Evolutionary conservation across 2,113 vertebrate species (phyloP), one percentile per base, ranked within the genome.

Genomic region (Panurus biarmicus): DNA sequence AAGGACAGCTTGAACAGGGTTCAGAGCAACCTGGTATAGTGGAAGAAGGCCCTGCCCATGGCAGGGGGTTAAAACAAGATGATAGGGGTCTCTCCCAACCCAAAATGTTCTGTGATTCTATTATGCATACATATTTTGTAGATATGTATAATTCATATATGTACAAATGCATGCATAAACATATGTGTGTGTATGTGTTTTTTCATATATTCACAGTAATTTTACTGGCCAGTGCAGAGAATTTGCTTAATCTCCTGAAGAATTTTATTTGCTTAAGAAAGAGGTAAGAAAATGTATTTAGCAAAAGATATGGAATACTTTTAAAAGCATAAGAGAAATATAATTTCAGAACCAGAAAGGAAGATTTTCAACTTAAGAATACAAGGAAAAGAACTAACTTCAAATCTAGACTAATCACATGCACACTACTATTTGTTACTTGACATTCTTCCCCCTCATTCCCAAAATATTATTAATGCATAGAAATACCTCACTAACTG

Each of bases 381-480:
- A 45, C 12, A 61, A 82, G 14, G 5, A 90, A 85, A 67, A 87
- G 67, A 94, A 91, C 75, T 57, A 69, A 75, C 69, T 95, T 92
- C 81, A 94, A 94, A 94, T 61, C 53, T 64, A 45, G 15, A 70
- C 73, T 87, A 73, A 86, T 84, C 6, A 64, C 74, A 48, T 23
- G 33, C 72, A 50, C 36, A 40, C 35, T 71, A 66, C 80, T 91
- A 78, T 92, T 97, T 96, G 80, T 93, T 95, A 90, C 12, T 82
- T 50, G 51, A 7, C 20, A 31, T 54, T 17, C 17, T 74, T 74
- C 10, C 18, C 9, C 8, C 5, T 26, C 4, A 7, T 80, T 44
- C 8, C 12, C 14, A 36, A 48, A 82, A 51, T 28, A 93, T 97
- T 97, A 97, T 96, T 98, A 97, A 98, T 97, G 70, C 67, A 94